Evolutionary conservation across 2,113 vertebrate genomes (phyloP).

Genomic region (Hippoglossus stenolepis): DNA sequence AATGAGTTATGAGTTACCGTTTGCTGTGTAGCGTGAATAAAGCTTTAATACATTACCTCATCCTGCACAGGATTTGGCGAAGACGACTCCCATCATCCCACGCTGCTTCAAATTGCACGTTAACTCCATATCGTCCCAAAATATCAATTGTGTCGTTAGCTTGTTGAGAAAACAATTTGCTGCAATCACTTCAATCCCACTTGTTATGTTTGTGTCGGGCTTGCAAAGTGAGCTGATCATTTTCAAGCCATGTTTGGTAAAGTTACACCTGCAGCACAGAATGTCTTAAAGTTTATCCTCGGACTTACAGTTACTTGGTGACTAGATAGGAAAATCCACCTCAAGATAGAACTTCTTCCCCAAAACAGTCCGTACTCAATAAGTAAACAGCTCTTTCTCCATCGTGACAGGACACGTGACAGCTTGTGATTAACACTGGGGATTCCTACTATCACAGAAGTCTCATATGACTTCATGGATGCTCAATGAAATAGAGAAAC

Average conservation of each 20-base stretch:
- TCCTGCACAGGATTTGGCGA: too few species aligned
- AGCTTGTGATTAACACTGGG: slow-evolving; percentile 1
- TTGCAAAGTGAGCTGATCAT: not conserved
- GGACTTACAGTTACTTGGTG: not conserved
- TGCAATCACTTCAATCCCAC: not conserved
- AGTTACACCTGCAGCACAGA: not conserved
- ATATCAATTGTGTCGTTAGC: too few species aligned
- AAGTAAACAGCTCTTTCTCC: not conserved
- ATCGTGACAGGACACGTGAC: not conserved
- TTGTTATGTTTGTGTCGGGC: not conserved
- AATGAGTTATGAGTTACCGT: too few species aligned
- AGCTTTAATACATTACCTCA: too few species aligned
- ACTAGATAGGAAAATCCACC: not conserved
- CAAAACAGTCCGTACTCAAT: not conserved
- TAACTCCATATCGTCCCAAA: too few species aligned
- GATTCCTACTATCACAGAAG: not conserved
- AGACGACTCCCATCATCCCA: too few species aligned
- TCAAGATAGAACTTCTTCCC: not conserved
- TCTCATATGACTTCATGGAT: not conserved
- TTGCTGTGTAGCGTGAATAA: too few species aligned
- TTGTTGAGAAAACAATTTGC: not conserved
- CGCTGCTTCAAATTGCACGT: too few species aligned
- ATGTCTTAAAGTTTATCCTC: not conserved
- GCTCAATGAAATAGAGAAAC: not conserved
- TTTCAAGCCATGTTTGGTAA: not conserved